Evolutionary conservation across 1,140 invertebrate genomes (phyloP), one percentile per base, ranked within the genome.

Genomic region (Neodiprion virginianus): DNA sequence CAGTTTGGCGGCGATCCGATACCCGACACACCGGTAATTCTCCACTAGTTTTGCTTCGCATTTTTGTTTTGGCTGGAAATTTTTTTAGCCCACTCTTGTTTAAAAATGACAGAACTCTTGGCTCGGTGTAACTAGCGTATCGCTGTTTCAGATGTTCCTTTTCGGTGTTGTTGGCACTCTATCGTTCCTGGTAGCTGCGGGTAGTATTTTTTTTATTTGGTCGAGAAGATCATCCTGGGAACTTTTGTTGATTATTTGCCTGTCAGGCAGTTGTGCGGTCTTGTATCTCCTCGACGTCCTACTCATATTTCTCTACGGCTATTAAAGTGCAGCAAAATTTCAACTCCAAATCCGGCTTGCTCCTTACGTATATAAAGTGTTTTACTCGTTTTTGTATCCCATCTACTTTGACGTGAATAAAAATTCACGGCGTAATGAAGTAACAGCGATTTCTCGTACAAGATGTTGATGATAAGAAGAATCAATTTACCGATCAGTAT

Each of bases 1-100:
- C 83, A 84, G 75, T 78, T 81, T 71, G 77, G 75, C 17, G 79
- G 79, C 7, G 83, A 84, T 75, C 83, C 83, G 9, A 83, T 84
- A 71, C 75, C 82, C n/a, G 80, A 83, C 53, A 83, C 82, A 53
- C 83, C 83, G 61, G 83, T 84, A 73, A 77, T 77, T 76, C 21
- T 21, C 48, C 48, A 21, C 10, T 14, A 23, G 49, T 4, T 50
- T 14, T 14, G 23, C 21, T 75, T 7, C 49, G 71, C 69, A 69
- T 72, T 67, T 23, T 12, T 66, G 40, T 53, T 48, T 74, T 72
- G 73, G 65, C n/a, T 72, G n/a, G 0, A 49, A 17, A 48, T 49
- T 40, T 65, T 12, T 72, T 68, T 73, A 14, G 12, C 21, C 73
- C 28, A 7, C 7, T 65, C 71, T n/a, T 65, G n/a, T 67, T 14